Evolutionary conservation across 2,113 vertebrate species (phyloP).

Genomic region (Hippocampus abdominalis): DNA sequence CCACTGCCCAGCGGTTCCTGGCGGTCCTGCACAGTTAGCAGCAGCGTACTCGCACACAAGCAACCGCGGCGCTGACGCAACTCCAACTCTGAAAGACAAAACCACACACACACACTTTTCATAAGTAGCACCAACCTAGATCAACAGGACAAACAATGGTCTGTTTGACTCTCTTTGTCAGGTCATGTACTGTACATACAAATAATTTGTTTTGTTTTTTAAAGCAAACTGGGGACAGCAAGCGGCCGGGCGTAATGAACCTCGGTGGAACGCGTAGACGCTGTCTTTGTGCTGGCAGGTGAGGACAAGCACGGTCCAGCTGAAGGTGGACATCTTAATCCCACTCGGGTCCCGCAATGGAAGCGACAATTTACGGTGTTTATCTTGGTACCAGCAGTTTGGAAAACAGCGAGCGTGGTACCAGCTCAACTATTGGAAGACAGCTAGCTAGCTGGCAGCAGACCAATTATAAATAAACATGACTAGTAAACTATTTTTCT

Average conservation of each 20-base stretch:
- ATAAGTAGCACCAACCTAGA: too few relatives aligned
- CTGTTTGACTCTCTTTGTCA: too few relatives aligned
- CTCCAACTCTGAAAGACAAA: conserved; percentile 79
- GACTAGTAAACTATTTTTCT: too few relatives aligned
- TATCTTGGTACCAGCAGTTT: background rate
- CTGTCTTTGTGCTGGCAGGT: conserved; percentile 85
- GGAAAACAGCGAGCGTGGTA: background rate
- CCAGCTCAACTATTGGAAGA: background rate
- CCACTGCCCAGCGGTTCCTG: conserved; percentile 83
- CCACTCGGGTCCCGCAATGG: too few relatives aligned
- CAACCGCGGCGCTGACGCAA: conserved; percentile 75
- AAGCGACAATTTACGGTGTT: background rate
- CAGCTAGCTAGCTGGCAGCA: background rate
- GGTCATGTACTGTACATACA: too few relatives aligned
- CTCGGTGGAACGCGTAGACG: conserved; percentile 80
- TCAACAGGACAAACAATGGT: too few relatives aligned
- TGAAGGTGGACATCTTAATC: conserved; percentile 26
- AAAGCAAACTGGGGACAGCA: background rate
- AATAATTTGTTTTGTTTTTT: too few relatives aligned
- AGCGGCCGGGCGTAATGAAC: conserved; percentile 48
- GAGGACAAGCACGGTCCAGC: conserved; percentile 82
- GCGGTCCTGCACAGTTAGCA: conserved; percentile 83
- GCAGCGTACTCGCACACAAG: conserved; percentile 66
- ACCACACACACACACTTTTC: conserved; percentile 1
- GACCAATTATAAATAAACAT: too few relatives aligned